Base-by-base conservation (phyloP, 2,797 vertebrate species). In the Alca torda region DNA sequence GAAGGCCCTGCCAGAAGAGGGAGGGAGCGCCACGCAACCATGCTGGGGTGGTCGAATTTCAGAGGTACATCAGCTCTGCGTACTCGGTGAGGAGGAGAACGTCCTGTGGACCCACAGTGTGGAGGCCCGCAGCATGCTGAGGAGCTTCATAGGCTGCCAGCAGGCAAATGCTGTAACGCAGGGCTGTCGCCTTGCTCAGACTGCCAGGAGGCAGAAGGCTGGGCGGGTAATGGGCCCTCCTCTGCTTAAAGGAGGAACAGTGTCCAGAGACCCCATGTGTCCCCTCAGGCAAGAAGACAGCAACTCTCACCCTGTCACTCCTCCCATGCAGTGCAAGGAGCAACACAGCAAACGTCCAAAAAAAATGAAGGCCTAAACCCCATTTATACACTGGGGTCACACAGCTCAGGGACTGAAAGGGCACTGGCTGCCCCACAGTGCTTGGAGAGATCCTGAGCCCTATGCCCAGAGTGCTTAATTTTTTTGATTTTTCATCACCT, bases 371-470 rank as follows among this genome's bases (percentile, higher is more conserved):
- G 20, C 18, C 20, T 57, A 63, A 24, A 16, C 17, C 1, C 4
- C 15, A 1, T n/a, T 57, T 73, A 45, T 35, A 18, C 20, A 16
- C 2, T 2, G 50, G 13, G 11, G 39, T 70, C 50, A 24, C 33
- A 11, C 51, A n/a, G 23, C 37, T 30, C 11, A 8, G 50, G 9
- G 23, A 25, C 23, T 19, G n/a, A 39, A 43, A 54, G 53, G 31
- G n/a, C 24, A 8, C 19, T 37, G 57, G 1, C 45, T 53, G 54
- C 21, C 10, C 35, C 4, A 0, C 0, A 0, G 43, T 31, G 31
- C 30, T 51, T 5, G 2, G 60, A 26, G 14, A 19, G 4, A 37
- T 39, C 48, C 33, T 24, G 21, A 68, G 25, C 13, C 16, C 45
- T 2, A 2, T 30, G 26, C 48, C 11, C 23, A 19, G 4, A 45